A percentile compares a stretch with the other conserved stretches of the same genome.
phyloP scores from a whole-genome alignment of 2,888 invertebrate species.

The Eupithecia subumbrata region DNA sequence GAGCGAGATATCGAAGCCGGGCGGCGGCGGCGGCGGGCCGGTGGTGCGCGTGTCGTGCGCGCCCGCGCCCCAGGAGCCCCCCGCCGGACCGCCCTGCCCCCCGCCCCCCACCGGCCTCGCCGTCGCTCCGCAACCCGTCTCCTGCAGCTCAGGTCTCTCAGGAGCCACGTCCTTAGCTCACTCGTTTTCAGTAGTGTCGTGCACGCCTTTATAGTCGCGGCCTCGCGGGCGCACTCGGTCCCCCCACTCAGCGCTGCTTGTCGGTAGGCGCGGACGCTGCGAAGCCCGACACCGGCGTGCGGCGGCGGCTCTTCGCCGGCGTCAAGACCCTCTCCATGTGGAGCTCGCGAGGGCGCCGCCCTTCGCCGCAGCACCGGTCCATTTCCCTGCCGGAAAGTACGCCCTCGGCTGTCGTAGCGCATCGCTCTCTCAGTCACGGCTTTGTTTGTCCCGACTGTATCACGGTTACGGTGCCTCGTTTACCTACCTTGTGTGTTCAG shows the following conservation, averaged over 20 bases:
- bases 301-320: conserved; percentile 91
- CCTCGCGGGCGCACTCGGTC: conserved; percentile 70
- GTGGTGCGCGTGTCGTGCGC: conserved; percentile 76
- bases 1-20: conserved; percentile 90
- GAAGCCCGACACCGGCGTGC: conserved; percentile 86
- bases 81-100: conserved; percentile 65
- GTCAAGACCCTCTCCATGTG: conserved; percentile 91
- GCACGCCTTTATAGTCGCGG: conserved; percentile 73
- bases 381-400: conserved; percentile 95
- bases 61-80: conserved; percentile 17
- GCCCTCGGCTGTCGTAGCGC: conserved; percentile 76
- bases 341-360: conserved; percentile 87
- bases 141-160: conserved; percentile 88
- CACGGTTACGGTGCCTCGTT: conserved; percentile 74
- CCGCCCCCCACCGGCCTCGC: conserved; percentile 83
- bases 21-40: conserved; percentile 75
- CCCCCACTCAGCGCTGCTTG: conserved; percentile 79
- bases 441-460: conserved; percentile 77
- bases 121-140: conserved; percentile 86
- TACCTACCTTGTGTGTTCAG: conserved; percentile 72
- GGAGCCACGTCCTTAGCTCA: conserved; percentile 73
- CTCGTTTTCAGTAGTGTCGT: conserved; percentile 81
- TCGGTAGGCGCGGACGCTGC: conserved; percentile 75
- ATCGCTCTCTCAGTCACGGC: conserved; percentile 77
- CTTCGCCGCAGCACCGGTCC: conserved; percentile 91